phyloP scores from a whole-genome alignment of 2,797 vertebrate species.

The Tenualosa ilisha region DNA sequence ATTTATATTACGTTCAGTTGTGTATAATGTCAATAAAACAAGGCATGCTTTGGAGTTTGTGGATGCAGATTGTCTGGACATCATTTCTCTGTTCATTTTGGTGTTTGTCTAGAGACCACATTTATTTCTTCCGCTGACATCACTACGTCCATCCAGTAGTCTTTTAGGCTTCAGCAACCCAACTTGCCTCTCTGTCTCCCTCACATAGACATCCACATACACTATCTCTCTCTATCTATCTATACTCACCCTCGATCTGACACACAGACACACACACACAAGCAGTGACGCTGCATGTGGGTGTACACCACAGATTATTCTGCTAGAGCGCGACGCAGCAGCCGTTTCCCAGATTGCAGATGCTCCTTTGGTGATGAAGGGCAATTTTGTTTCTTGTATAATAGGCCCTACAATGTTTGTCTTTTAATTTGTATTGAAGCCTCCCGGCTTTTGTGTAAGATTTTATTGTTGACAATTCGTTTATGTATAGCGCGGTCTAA shows the following conservation, averaged over 20 bases:
- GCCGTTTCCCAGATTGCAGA: conserved; percentile 15
- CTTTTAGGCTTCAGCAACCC: neutral
- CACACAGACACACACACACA: conserved; percentile 30
- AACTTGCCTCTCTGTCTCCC: neutral
- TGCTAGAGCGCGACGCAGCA: conserved; percentile 34
- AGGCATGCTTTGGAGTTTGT: neutral
- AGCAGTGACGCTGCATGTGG: conserved; percentile 61
- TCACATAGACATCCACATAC: conserved; percentile 44
- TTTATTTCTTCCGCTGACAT: neutral
- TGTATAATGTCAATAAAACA: neutral
- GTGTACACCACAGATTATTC: conserved; percentile 46
- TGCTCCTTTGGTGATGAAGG: neutral
- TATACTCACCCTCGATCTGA: conserved; percentile 48
- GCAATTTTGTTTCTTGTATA: neutral
- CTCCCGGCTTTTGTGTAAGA: neutral
- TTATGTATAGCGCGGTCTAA: neutral
- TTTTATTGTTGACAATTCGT: neutral
- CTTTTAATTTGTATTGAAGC: neutral
- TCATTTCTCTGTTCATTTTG: neutral
- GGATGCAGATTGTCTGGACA: neutral
- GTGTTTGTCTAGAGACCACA: neutral
- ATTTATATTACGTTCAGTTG: neutral
- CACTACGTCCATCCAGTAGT: neutral
- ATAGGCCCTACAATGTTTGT: neutral
- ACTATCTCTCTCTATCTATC: neutral